Percentiles rank a stretch among this genome's conserved stretches.
phyloP scores from a whole-genome alignment of 2,797 vertebrate genomes.

The Paratrypauchen microcephalus region DNA sequence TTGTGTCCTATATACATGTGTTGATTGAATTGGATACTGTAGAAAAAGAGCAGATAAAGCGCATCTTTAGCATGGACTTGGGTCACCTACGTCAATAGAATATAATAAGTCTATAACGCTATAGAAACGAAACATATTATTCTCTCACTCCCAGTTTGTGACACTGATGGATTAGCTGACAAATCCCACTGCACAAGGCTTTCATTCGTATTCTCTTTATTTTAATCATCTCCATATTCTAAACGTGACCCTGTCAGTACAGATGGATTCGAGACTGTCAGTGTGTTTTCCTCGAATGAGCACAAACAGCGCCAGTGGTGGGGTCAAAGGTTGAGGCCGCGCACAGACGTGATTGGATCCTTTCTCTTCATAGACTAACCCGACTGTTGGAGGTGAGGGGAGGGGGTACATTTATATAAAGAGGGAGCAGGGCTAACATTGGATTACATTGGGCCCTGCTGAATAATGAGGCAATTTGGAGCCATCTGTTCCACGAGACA shows the following conservation, averaged over 20 bases:
- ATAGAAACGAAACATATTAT: background rate
- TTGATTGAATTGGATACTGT: background rate
- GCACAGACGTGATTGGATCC: constrained; percentile 54
- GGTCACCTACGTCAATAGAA: background rate
- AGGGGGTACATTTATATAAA: constrained; percentile 44
- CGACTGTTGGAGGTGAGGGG: constrained; percentile 41
- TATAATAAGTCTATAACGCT: background rate
- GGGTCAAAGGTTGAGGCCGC: constrained; percentile 38
- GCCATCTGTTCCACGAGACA: constrained; percentile 25
- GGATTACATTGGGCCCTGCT: constrained; percentile 26
- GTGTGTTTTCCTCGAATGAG: constrained; percentile 43
- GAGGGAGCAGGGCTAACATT: constrained; percentile 21
- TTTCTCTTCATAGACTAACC: constrained; percentile 48
- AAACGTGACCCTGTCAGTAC: constrained; percentile 11
- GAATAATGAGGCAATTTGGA: constrained; percentile 32
- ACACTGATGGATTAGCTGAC: constrained; percentile 1
- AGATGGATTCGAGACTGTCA: constrained; percentile 9
- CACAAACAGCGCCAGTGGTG: constrained; percentile 45
- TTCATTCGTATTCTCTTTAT: constrained; percentile 1
- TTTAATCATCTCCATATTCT: constrained; percentile 6
- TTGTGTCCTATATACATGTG: background rate
- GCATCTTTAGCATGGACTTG: background rate
- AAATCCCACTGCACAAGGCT: background rate
- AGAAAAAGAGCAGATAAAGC: background rate
- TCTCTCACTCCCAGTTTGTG: background rate